A percentile compares a stretch with the other conserved stretches of the same genome.
phyloP scores from a whole-genome alignment of 2,888 invertebrate species.

The Apodemia hepburni region DNA sequence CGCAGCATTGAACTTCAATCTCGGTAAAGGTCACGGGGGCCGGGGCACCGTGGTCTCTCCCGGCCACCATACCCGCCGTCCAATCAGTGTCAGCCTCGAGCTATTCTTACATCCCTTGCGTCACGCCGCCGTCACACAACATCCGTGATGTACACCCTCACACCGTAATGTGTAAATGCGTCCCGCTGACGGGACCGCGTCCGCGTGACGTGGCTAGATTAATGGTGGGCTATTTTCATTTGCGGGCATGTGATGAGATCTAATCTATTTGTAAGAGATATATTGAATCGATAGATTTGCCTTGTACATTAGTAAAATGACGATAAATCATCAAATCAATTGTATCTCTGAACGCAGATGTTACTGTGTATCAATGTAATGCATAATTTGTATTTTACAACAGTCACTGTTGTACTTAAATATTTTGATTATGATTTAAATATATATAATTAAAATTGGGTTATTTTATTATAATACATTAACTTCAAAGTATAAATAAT shows the following conservation, averaged over 20 bases:
- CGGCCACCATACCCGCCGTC: constrained; percentile 17
- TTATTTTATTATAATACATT: too few relatives aligned
- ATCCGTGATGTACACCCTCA: constrained; percentile 16
- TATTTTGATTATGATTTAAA: too few relatives aligned
- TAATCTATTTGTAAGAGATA: neutral
- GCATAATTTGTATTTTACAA: too few relatives aligned
- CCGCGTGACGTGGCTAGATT: neutral
- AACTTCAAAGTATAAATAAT: too few relatives aligned
- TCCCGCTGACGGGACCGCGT: constrained; percentile 4
- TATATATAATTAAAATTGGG: too few relatives aligned
- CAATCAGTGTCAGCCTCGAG: constrained; percentile 29
- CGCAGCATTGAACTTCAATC: constrained; percentile 30
- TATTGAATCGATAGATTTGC: neutral
- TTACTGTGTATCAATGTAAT: too few relatives aligned
- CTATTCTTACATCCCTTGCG: constrained; percentile 28
- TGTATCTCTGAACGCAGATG: too few relatives aligned
- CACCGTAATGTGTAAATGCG: neutral
- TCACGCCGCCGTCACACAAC: constrained; percentile 26
- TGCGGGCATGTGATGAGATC: neutral
- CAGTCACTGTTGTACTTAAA: too few relatives aligned
- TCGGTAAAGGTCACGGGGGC: constrained; percentile 15
- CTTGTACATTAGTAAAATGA: neutral
- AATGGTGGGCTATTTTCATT: constrained; percentile 3
- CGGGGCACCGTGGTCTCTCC: constrained; percentile 21
- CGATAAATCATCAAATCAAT: too few relatives aligned